Evolutionary conservation across 1,140 invertebrate genomes (phyloP).

Genomic region (Heliconius melpomene): DNA sequence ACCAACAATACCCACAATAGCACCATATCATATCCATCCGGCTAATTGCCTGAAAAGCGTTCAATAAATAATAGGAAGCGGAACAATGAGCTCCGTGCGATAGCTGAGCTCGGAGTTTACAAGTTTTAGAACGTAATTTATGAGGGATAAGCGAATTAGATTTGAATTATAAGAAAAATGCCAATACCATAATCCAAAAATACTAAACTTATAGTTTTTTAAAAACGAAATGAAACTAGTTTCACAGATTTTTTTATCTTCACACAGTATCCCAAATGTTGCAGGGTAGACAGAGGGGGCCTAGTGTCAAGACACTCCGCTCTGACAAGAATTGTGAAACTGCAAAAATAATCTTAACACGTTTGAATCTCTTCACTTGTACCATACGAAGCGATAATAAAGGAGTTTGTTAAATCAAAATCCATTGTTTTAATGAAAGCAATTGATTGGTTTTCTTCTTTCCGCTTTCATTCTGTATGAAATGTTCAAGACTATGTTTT

Average conservation of each 20-base stretch:
- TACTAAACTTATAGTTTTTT: too few relatives aligned
- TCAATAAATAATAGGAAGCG: constrained; percentile 39
- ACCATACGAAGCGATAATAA: constrained; percentile 25
- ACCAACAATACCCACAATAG: neutral
- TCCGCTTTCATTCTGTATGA: constrained; percentile 18
- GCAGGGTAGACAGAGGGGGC: too few relatives aligned
- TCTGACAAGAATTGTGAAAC: too few relatives aligned
- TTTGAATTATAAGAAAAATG: too few relatives aligned
- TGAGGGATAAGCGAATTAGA: neutral
- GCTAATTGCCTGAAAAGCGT: constrained; percentile 42
- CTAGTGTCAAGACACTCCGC: too few relatives aligned
- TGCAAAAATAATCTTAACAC: neutral
- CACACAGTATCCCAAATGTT: too few relatives aligned
- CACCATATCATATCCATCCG: constrained; percentile 24
- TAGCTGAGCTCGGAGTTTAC: constrained; percentile 33
- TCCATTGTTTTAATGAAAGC: constrained; percentile 39
- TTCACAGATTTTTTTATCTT: too few relatives aligned
- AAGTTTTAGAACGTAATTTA: constrained; percentile 21
- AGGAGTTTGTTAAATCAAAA: constrained; percentile 43
- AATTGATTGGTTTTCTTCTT: constrained; percentile 35
- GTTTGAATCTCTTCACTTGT: constrained; percentile 12
- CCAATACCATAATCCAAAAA: too few relatives aligned
- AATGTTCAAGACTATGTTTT: constrained; percentile 17
- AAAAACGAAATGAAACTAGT: too few relatives aligned
- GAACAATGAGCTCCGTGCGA: constrained; percentile 36